Percentiles rank a stretch among this genome's conserved stretches.
These are phyloP conservation scores for Amblyopsis rosae DNA, from an alignment of 2,113 vertebrate genomes.

Conservation along the genomic window DNA sequence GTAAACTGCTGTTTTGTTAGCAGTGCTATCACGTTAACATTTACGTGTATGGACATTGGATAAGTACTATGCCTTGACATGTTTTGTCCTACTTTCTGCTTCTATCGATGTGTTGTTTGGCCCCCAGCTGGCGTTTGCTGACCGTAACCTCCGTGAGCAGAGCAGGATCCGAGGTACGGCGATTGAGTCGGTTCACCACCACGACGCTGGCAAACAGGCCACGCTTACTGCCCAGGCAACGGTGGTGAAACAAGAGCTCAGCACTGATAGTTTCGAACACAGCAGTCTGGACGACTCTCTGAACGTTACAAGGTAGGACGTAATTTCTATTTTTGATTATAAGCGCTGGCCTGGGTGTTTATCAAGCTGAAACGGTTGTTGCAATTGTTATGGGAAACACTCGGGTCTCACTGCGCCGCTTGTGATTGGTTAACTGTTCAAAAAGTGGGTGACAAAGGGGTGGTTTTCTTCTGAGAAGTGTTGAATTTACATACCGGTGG, in stretches of 20 bases:
- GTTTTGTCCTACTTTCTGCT: background rate
- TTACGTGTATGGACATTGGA: background rate
- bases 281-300: constrained; percentile 78
- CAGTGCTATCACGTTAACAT: no score
- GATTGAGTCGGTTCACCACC: constrained; percentile 36
- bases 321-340: background rate
- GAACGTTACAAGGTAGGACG: constrained; percentile 75
- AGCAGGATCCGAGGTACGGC: constrained; percentile 58
- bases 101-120: background rate
- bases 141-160: constrained; percentile 78
- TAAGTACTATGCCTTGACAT: background rate
- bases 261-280: constrained; percentile 85
- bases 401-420: no score
- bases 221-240: constrained; percentile 35
- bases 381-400: no score
- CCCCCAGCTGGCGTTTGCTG: constrained; percentile 80
- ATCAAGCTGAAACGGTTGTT: no score
- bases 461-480: no score
- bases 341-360: background rate
- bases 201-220: background rate
- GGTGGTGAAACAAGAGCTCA: constrained; percentile 63
- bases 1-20: no score
- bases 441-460: no score
- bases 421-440: no score
- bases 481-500: no score